Evolutionary conservation across 2,113 vertebrate species (phyloP).

Genomic region (Peromyscus leucopus): DNA sequence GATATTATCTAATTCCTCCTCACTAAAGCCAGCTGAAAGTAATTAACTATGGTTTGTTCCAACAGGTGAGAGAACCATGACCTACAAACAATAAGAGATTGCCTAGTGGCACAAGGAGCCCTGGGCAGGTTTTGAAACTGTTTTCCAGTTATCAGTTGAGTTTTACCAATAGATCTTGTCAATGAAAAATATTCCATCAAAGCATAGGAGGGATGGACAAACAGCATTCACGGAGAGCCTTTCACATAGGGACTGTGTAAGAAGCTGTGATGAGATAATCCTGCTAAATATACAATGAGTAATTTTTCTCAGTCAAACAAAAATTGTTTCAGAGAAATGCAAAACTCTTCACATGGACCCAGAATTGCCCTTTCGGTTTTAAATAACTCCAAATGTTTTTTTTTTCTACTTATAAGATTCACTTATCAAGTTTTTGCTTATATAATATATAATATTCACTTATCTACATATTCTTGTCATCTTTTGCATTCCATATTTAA

Average conservation of each 20-base stretch:
- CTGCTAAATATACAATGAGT: neutral
- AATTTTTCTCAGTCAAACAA: neutral
- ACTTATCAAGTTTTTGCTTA: neutral
- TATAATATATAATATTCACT: neutral
- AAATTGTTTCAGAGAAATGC: conserved; percentile 49
- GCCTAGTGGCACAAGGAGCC: neutral
- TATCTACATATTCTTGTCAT: neutral
- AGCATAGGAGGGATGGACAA: neutral
- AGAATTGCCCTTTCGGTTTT: conserved; percentile 22
- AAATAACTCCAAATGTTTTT: conserved; percentile 40
- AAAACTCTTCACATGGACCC: neutral
- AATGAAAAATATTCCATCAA: conserved; percentile 12
- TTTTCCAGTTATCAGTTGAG: neutral
- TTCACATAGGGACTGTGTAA: neutral
- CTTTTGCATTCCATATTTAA: conserved; percentile 23
- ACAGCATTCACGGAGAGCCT: conserved; percentile 17
- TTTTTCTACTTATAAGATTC: neutral
- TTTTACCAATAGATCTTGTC: conserved; percentile 21
- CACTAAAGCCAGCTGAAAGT: conserved; percentile 17
- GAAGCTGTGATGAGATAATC: neutral
- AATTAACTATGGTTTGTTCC: conserved; percentile 44
- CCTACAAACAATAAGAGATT: conserved; percentile 24
- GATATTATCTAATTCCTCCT: conserved; percentile 41
- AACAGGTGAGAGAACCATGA: conserved; percentile 14
- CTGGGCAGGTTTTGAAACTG: neutral